phyloP scores from a whole-genome alignment of 1,140 invertebrate genomes.

The Aphidius gifuensis region DNA sequence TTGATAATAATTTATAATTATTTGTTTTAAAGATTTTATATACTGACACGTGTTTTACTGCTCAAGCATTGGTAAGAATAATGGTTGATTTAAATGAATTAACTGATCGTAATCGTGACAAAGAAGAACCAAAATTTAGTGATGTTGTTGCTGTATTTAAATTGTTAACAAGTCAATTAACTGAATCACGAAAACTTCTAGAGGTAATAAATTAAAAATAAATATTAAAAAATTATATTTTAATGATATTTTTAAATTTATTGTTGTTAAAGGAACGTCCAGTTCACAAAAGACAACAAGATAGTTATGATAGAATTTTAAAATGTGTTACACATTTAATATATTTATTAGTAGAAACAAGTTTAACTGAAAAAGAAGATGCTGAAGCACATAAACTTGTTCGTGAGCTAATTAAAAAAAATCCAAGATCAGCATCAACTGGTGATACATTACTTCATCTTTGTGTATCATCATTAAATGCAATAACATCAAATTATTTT shows the following conservation, averaged over 20 bases:
- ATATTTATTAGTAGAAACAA: conserved; percentile 68
- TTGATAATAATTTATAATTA: no score
- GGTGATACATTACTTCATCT: conserved; percentile 79
- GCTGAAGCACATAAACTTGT: conserved; percentile 51
- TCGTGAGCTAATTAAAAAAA: conserved; percentile 58
- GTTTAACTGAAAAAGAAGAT: conserved; percentile 55
- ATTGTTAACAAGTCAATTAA: conserved; percentile 62
- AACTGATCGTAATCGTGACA: conserved; percentile 54
- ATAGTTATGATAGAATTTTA: conserved; percentile 77
- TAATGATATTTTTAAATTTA: conserved; percentile 7
- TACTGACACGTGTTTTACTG: conserved; percentile 76
- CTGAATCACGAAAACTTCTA: conserved; percentile 62
- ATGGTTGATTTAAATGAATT: conserved; percentile 76
- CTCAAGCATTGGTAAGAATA: conserved; percentile 73
- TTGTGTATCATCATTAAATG: conserved; percentile 74
- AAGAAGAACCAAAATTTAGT: conserved; percentile 61
- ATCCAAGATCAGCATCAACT: conserved; percentile 68
- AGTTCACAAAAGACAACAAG: conserved; percentile 73
- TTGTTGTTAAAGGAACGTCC: conserved; percentile 59
- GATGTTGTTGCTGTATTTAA: conserved; percentile 73
- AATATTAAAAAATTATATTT: conserved; percentile 6
- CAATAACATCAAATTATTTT: conserved; percentile 74
- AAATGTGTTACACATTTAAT: conserved; percentile 79
- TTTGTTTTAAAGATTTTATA: conserved; percentile 53
- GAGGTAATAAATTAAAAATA: conserved; percentile 37